phyloP scores from a whole-genome alignment of 1,140 invertebrate genomes.

The Cydia fagiglandana region DNA sequence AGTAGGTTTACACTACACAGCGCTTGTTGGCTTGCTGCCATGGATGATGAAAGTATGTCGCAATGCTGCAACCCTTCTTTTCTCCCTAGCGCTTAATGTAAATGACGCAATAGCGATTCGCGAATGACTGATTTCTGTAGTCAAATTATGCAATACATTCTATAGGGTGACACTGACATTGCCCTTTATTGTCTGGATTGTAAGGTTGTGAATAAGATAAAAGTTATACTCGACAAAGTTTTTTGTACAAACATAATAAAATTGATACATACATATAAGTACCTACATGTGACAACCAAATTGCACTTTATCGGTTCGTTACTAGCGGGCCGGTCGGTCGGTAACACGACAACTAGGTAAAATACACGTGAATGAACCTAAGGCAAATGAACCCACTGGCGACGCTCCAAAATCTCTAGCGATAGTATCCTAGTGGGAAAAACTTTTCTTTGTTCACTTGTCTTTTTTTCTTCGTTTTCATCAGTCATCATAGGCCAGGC shows the following conservation, averaged over 20 bases:
- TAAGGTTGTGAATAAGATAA: background rate
- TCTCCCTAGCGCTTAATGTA: background rate
- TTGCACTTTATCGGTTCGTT: conserved; percentile 15
- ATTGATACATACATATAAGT: no score
- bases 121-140: background rate
- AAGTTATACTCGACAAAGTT: no score
- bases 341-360: conserved; percentile 21
- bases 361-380: conserved; percentile 17
- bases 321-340: background rate
- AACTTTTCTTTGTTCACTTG: background rate
- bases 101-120: background rate
- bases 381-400: conserved; percentile 37
- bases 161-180: conserved; percentile 16
- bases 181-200: background rate
- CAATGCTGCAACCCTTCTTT: conserved; percentile 26
- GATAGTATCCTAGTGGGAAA: conserved; percentile 28
- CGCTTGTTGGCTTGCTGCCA: conserved; percentile 15
- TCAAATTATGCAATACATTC: background rate
- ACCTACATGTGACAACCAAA: no score
- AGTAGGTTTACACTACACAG: background rate
- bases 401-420: conserved; percentile 30
- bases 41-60: conserved; percentile 27
- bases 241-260: no score
- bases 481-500: background rate
- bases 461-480: background rate